Base-by-base conservation (phyloP, 2,888 invertebrate species). In the Cryptus armator region DNA sequence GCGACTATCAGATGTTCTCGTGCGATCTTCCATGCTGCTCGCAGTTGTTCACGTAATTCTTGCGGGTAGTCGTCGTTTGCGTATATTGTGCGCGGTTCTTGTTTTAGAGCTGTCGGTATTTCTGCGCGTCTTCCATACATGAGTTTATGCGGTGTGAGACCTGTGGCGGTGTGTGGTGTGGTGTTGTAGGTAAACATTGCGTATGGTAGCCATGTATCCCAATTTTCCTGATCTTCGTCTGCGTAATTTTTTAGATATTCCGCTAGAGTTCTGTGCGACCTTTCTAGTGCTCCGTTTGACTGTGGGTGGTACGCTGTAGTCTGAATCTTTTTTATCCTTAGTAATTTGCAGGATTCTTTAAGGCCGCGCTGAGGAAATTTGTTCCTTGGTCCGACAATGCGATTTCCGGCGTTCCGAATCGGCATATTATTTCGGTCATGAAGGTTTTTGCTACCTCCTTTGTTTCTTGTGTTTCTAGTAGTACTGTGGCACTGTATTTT, bases 301-400 rank as follows among this genome's bases (percentile, higher is more conserved):
- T 83, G 51, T 1, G 90, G 89, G 67, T 89, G 88, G 59, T 88
- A 89, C 7, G 87, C 78, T 4, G 87, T 86, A 0, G 86, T 87
- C 3, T 72, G 68, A 4, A 86, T 44, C 16, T 79, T 82, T 43
- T 83, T 70, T 1, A 86, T 87, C 19, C 87, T 84, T 3, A 88
- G 59, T 7, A 86, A 67, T 16, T 75, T 78, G 14, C 85, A 81
- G 0, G 87, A 24, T 46, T 85, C 77, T 46, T 84, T 84, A 88
- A 83, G 3, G 85, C 44, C 0, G 56, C 56, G 12, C 87, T 88
- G 43, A 81, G 79, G 32, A 88, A 89, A 56, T 89, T 85, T 7
- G 83, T 64, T 12, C 88, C 87, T 68, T 87, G 88, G 32, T 88
- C 86, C 10, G 86, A 85, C 1, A 89, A 62, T 9, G 89, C 64